phyloP scores from a whole-genome alignment of 2,113 vertebrate species.

The Indicator indicator region DNA sequence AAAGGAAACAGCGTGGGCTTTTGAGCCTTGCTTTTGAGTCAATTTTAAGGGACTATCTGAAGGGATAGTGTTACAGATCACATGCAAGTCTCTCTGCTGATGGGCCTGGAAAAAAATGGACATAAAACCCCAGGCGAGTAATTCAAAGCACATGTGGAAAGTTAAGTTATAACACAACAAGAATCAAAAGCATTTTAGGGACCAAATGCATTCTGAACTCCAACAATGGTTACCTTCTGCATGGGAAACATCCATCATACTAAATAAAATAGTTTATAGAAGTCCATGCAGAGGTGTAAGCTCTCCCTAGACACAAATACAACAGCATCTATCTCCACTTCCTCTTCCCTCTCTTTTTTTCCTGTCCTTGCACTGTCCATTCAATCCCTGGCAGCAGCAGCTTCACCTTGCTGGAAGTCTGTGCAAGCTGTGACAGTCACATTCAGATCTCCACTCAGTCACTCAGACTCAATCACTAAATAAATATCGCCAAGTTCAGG shows the following conservation, averaged over 20 bases:
- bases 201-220: not conserved
- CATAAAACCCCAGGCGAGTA: not conserved
- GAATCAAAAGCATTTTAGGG: not conserved
- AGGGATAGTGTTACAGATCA: constrained; percentile 32
- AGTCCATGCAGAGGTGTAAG: not conserved
- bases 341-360: not conserved
- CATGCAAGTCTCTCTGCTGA: not conserved
- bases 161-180: not conserved
- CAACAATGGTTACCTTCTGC: not conserved
- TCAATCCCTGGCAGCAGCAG: not conserved
- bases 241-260: not conserved
- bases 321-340: not conserved
- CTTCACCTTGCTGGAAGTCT: not conserved
- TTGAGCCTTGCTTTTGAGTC: not conserved
- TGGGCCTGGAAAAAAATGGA: constrained; percentile 17
- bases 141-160: constrained; percentile 51
- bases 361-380: not conserved
- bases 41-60: constrained; percentile 40
- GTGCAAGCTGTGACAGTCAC: not conserved
- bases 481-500: not conserved
- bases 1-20: constrained; percentile 29
- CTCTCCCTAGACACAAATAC: not conserved
- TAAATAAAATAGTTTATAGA: not conserved
- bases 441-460: not conserved
- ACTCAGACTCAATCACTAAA: not conserved